Evolutionary conservation across 2,797 vertebrate genomes (phyloP).

Genomic region (Vireo griseus): DNA sequence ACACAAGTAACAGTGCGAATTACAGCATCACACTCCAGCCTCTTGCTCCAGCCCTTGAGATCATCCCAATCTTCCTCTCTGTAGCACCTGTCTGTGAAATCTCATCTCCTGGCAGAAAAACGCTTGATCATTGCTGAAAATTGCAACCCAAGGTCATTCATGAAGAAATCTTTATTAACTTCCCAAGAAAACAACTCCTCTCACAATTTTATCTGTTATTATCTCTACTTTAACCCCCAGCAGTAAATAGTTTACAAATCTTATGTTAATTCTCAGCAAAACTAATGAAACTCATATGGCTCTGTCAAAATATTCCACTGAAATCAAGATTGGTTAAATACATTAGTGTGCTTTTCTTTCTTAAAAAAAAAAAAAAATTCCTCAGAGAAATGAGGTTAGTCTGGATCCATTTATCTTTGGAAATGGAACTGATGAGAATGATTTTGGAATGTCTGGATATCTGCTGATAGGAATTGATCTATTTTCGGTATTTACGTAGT

Average conservation of each 20-base stretch:
- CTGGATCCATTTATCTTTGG: conserved; percentile 54
- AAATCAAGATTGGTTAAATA: conserved; percentile 24
- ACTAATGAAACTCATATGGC: not conserved
- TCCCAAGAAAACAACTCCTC: not conserved
- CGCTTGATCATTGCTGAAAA: not conserved
- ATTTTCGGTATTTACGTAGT: conserved; percentile 37
- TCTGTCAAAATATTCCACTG: not conserved
- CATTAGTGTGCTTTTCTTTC: not conserved
- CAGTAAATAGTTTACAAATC: not conserved
- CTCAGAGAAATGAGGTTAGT: conserved; percentile 26
- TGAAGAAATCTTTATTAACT: not conserved
- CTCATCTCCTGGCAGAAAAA: not conserved
- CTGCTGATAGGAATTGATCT: conserved; percentile 56
- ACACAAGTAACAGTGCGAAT: not conserved
- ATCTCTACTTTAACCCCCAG: not conserved
- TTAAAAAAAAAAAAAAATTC: not conserved
- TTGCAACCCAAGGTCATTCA: not conserved
- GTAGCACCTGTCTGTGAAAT: not conserved
- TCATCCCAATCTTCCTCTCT: not conserved
- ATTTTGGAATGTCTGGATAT: conserved; percentile 40
- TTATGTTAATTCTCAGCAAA: not conserved
- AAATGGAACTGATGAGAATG: conserved; percentile 43
- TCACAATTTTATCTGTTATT: not conserved
- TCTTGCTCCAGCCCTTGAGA: not conserved
- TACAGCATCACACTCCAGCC: not conserved